Percentiles rank a stretch among this genome's conserved stretches.
Evolutionary conservation across 2,113 vertebrate species (phyloP).

Genomic region (Dromaius novaehollandiae): DNA sequence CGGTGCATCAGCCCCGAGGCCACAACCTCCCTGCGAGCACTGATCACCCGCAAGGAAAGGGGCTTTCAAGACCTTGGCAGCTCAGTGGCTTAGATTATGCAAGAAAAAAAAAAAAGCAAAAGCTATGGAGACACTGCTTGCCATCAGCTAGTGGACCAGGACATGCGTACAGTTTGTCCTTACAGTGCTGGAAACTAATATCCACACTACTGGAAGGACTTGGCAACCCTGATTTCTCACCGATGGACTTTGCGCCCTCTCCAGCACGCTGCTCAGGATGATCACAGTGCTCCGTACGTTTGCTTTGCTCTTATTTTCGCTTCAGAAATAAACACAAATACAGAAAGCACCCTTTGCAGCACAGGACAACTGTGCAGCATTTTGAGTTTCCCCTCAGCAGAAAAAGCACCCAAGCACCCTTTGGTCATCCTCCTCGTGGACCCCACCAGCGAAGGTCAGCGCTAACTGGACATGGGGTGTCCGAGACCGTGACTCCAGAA

Average conservation of each 20-base stretch:
- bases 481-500: background rate
- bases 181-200: background rate
- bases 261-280: background rate
- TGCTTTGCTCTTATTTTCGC: background rate
- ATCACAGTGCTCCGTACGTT: background rate
- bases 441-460: background rate
- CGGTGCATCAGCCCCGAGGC: too few species aligned
- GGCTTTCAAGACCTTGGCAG: too few species aligned
- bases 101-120: background rate
- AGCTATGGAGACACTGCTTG: background rate
- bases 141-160: background rate
- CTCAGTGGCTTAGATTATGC: too few species aligned
- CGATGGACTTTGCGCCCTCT: background rate
- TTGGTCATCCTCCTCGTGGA: background rate
- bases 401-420: background rate
- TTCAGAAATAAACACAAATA: background rate
- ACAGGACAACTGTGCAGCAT: background rate
- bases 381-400: background rate
- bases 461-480: background rate
- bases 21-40: too few species aligned
- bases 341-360: background rate
- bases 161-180: background rate
- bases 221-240: background rate
- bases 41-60: too few species aligned
- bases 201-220: background rate